Percentiles rank a stretch among this genome's conserved stretches.
phyloP scores from a whole-genome alignment of 2,113 vertebrate genomes.

The Indicator indicator region DNA sequence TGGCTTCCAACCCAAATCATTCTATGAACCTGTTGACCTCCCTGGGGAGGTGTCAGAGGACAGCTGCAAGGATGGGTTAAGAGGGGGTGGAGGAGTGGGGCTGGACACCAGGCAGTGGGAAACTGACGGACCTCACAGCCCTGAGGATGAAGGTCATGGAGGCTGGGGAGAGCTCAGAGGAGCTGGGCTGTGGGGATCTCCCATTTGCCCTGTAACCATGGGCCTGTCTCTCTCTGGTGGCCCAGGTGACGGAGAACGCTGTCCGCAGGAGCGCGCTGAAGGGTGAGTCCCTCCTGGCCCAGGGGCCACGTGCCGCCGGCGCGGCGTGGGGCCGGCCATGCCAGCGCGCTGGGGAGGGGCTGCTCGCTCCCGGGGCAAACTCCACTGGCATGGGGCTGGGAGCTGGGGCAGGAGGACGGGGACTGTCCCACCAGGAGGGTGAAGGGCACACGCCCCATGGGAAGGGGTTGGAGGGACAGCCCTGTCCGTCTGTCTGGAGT shows the following conservation, averaged over 20 bases:
- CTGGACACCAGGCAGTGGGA: not conserved
- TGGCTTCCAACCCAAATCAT: too few relatives aligned
- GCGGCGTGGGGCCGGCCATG: not conserved
- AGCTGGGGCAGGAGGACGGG: not conserved
- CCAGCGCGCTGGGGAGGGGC: not conserved
- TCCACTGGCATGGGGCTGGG: not conserved
- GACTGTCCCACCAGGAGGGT: not conserved
- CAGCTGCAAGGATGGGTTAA: not conserved
- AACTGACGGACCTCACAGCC: not conserved
- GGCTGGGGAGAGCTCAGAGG: not conserved
- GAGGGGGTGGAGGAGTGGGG: too few relatives aligned
- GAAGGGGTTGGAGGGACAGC: not conserved
- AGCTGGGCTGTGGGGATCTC: fast-evolving
- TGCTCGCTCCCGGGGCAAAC: not conserved
- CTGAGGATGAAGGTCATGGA: fast-evolving
- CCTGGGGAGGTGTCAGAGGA: too few relatives aligned
- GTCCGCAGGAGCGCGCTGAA: conserved; percentile 78
- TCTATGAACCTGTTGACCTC: too few relatives aligned
- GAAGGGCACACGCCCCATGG: fast-evolving
- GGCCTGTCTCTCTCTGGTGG: not conserved
- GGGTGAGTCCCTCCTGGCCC: conserved; percentile 69
- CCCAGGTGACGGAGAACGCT: conserved; percentile 82
- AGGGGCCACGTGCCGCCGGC: not conserved
- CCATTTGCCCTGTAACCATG: not conserved
- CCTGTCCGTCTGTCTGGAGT: fast-evolving